These are phyloP conservation scores for Trinorchestia longiramus DNA, from an alignment of 1,140 invertebrate species.

Conservation along the genomic window DNA sequence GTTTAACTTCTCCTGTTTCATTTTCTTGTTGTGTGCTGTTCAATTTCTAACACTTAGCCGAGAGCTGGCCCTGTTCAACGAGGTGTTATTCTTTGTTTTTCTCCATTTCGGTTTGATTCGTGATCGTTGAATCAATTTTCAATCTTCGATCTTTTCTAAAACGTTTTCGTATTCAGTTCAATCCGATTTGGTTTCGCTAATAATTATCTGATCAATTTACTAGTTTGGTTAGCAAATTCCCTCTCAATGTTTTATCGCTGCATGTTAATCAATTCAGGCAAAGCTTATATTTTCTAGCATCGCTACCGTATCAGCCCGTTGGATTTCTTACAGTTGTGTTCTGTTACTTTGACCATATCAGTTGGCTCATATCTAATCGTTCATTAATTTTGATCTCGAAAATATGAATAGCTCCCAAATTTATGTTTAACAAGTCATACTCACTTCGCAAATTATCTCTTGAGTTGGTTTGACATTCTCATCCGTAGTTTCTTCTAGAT, in stretches of 20 bases:
- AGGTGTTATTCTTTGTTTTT: background rate
- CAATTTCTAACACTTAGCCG: background rate
- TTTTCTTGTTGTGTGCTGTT: background rate
- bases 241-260: background rate
- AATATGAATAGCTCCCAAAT: background rate
- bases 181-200: background rate
- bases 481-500: background rate
- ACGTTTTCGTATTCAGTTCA: background rate
- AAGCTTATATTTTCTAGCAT: background rate
- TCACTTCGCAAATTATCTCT: background rate
- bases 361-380: background rate
- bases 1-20: slow-evolving; percentile 8
- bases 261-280: background rate
- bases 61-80: background rate
- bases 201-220: background rate
- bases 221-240: background rate
- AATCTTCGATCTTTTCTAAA: background rate
- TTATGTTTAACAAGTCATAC: background rate
- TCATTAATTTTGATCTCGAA: background rate
- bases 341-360: background rate
- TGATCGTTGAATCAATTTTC: background rate
- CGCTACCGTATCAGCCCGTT: background rate
- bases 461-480: background rate
- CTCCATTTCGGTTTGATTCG: background rate
- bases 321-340: background rate